phyloP scores from a whole-genome alignment of 2,113 vertebrate species.

The Arenaria interpres region DNA sequence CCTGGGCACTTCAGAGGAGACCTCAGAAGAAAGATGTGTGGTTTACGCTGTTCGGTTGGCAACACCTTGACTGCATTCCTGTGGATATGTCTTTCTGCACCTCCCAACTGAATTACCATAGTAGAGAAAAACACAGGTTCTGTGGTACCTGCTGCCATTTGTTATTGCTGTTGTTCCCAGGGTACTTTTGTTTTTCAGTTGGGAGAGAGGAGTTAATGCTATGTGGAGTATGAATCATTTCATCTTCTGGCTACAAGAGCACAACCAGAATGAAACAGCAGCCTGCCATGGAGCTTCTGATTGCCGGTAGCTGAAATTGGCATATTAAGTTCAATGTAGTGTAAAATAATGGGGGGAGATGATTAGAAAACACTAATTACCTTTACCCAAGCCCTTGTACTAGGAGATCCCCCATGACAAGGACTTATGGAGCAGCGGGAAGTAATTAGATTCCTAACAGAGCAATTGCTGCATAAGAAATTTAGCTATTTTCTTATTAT shows the following conservation, averaged over 20 bases:
- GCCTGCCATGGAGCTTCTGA: not conserved
- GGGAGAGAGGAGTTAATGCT: not conserved
- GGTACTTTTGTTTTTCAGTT: not conserved
- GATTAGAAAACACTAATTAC: constrained; percentile 39
- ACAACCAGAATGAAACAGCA: not conserved
- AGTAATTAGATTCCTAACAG: constrained; percentile 28
- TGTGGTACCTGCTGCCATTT: not conserved
- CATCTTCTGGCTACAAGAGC: not conserved
- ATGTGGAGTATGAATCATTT: not conserved
- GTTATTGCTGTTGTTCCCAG: not conserved
- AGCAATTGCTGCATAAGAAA: not conserved
- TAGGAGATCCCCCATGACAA: not conserved
- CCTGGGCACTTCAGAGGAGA: not conserved
- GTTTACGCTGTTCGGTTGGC: fast-evolving
- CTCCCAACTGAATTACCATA: not conserved
- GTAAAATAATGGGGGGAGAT: not conserved
- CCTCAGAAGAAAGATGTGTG: not conserved
- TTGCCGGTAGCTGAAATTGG: not conserved
- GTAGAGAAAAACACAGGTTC: fast-evolving
- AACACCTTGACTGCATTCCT: not conserved
- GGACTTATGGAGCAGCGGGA: not conserved
- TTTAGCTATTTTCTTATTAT: not conserved
- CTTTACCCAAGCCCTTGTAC: not conserved
- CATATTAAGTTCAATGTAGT: not conserved
- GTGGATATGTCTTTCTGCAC: not conserved